Conservation (phyloP, 2,797 vertebrate genomes). For the Tympanoctomys barrerae region DNA sequence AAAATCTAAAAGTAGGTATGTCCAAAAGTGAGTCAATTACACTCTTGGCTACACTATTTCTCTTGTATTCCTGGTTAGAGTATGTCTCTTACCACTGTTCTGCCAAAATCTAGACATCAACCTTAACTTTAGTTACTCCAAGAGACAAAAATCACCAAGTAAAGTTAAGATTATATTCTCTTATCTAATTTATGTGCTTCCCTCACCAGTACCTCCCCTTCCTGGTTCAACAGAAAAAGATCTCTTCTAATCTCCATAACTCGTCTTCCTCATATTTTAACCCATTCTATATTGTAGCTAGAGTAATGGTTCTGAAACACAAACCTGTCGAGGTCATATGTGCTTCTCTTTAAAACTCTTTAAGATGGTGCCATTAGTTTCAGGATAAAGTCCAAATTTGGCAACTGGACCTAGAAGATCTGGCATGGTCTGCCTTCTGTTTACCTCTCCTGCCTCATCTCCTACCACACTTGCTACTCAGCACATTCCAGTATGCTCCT, state of each 20-base stretch:
- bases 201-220: neutral
- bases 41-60: neutral
- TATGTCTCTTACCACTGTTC: neutral
- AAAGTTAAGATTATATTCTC: neutral
- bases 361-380: neutral
- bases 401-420: neutral
- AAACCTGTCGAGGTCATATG: neutral
- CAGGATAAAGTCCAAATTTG: slow-evolving; percentile 37
- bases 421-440: neutral
- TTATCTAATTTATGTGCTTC: neutral
- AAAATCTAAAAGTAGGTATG: neutral
- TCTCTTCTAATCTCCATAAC: neutral
- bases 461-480: neutral
- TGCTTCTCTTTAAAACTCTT: slow-evolving; percentile 20
- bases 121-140: neutral
- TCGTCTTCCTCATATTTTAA: slow-evolving; percentile 11
- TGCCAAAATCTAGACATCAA: neutral
- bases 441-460: neutral
- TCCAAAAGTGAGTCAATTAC: neutral
- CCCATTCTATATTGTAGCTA: neutral
- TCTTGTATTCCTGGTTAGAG: neutral
- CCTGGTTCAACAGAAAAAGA: neutral
- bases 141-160: neutral
- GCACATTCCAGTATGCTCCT: neutral
- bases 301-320: neutral